A percentile compares a stretch with the other conserved stretches of the same genome.
These are phyloP conservation scores for Diceros bicornis DNA, from an alignment of 2,797 vertebrate species.

Conservation along the genomic window DNA sequence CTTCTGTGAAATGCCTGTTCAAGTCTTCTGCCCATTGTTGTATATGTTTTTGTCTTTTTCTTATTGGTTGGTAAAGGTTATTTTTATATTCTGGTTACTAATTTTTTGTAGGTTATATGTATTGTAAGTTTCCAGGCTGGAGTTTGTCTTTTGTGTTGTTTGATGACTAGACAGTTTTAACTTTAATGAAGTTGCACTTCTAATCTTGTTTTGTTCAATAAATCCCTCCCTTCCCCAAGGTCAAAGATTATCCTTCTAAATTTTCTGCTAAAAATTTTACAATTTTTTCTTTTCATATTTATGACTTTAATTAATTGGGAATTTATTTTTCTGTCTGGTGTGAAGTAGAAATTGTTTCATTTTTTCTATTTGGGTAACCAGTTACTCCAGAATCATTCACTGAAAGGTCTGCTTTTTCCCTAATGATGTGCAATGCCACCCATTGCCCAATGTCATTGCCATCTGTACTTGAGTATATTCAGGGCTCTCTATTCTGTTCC, in stretches of 20 bases:
- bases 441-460: neutral
- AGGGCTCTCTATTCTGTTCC: neutral
- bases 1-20: neutral
- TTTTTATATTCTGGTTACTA: neutral
- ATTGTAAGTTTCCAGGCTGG: neutral
- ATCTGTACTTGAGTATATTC: neutral
- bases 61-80: neutral
- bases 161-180: neutral
- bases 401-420: neutral
- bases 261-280: slow-evolving; percentile 23
- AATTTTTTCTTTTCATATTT: neutral
- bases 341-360: neutral
- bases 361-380: neutral
- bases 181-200: neutral
- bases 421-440: neutral
- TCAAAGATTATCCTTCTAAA: neutral
- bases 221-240: neutral
- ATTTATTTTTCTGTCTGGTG: slow-evolving; percentile 4
- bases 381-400: neutral
- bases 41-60: neutral
- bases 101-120: neutral
- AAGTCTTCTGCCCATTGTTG: neutral
- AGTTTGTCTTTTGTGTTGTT: neutral
- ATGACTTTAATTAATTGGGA: neutral
- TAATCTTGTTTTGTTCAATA: neutral